These are phyloP conservation scores for Callopanchax toddi DNA, from an alignment of 2,113 vertebrate species.

Conservation along the genomic window DNA sequence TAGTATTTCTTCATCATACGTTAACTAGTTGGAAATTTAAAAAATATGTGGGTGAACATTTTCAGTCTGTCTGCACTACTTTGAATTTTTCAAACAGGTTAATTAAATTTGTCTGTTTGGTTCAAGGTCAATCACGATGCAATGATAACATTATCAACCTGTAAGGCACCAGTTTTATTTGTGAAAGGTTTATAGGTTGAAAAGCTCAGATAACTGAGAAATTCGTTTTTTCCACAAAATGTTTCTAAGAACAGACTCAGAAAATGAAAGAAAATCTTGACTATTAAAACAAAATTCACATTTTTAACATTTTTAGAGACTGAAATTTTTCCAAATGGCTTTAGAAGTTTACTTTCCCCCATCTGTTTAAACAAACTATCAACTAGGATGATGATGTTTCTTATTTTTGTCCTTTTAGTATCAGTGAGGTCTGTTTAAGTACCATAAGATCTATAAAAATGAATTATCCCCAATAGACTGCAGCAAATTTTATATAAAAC, in stretches of 20 bases:
- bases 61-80: constrained; percentile 9
- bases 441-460: not conserved
- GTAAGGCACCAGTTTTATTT: constrained; percentile 8
- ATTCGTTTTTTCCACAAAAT: no score
- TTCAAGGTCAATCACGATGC: constrained; percentile 18
- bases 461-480: not conserved
- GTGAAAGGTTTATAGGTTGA: not conserved
- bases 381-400: no score
- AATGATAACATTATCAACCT: constrained; percentile 6
- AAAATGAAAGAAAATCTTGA: no score
- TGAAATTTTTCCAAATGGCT: no score
- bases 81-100: not conserved
- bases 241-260: no score
- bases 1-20: not conserved
- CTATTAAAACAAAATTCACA: no score
- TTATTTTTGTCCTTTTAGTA: no score
- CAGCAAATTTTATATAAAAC: not conserved
- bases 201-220: no score
- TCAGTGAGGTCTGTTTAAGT: no score
- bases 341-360: no score
- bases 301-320: no score
- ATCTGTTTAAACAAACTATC: no score
- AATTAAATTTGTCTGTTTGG: not conserved
- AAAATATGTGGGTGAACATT: not conserved
- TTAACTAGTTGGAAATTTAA: not conserved